These are phyloP conservation scores for Glomeris marginata DNA, from an alignment of 2,888 invertebrate species.

Conservation along the genomic window DNA sequence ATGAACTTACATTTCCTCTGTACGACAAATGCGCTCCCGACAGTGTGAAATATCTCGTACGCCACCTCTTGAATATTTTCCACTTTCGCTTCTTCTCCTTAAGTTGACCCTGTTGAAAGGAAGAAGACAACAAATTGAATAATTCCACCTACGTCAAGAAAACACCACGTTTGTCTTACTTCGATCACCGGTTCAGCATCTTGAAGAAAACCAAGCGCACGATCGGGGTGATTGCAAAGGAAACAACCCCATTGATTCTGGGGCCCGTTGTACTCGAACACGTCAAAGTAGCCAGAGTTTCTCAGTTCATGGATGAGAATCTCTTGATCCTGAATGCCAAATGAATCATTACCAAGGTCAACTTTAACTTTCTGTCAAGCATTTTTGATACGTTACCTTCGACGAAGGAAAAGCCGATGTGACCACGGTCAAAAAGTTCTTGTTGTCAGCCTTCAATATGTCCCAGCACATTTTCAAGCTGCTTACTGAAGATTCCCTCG, in stretches of 20 bases:
- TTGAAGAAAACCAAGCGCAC: constrained; percentile 58
- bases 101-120: constrained; percentile 45
- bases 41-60: constrained; percentile 83
- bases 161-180: constrained; percentile 19
- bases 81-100: constrained; percentile 87
- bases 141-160: neutral
- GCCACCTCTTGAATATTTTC: constrained; percentile 80
- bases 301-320: constrained; percentile 68
- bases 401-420: constrained; percentile 85
- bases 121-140: constrained; percentile 7
- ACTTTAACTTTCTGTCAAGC: neutral
- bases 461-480: constrained; percentile 87
- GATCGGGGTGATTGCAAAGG: constrained; percentile 81
- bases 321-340: constrained; percentile 57
- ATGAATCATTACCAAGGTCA: neutral
- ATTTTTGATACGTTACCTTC: constrained; percentile 40
- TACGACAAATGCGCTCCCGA: constrained; percentile 84
- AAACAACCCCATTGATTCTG: constrained; percentile 72
- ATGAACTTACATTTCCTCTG: constrained; percentile 41
- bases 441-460: constrained; percentile 77
- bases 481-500: constrained; percentile 63
- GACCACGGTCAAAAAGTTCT: constrained; percentile 73
- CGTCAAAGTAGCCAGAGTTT: constrained; percentile 77
- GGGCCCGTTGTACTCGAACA: constrained; percentile 60
- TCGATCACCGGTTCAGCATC: constrained; percentile 77